phyloP scores from a whole-genome alignment of 2,113 vertebrate species.

The Scolopax mira region DNA sequence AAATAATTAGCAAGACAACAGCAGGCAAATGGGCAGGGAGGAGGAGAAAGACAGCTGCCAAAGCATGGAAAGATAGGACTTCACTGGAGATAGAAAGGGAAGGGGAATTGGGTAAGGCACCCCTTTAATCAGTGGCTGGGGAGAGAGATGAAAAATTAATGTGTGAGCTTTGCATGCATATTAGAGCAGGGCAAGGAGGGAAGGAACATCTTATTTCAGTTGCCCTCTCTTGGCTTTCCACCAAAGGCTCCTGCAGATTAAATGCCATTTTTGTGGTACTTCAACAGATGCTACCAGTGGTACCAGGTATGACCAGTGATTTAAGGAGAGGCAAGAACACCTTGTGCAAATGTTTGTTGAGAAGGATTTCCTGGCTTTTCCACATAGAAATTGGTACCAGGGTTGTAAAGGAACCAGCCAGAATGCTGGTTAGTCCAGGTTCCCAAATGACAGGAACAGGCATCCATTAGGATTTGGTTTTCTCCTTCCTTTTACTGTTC shows the following conservation, averaged over 20 bases:
- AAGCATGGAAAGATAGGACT: not conserved
- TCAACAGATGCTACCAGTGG: not conserved
- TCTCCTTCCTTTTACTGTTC: not conserved
- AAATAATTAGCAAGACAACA: conserved; percentile 46
- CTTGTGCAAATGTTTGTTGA: rapidly evolving
- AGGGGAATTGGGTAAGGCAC: not conserved
- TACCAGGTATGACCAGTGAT: not conserved
- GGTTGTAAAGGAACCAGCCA: not conserved
- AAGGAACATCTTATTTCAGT: not conserved
- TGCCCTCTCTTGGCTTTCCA: not conserved
- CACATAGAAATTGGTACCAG: rapidly evolving
- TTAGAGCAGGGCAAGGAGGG: not conserved
- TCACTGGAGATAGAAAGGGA: not conserved
- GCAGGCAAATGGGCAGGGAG: conserved; percentile 41
- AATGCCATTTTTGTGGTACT: not conserved
- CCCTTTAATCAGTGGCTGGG: not conserved
- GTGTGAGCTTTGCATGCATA: not conserved
- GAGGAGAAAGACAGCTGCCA: conserved; percentile 22
- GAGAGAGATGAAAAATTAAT: not conserved
- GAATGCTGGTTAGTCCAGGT: not conserved
- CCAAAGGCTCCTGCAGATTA: not conserved
- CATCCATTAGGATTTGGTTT: not conserved
- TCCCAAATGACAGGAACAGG: not conserved
- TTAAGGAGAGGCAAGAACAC: not conserved
- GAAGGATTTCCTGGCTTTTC: not conserved